Evolutionary conservation across 1,140 invertebrate species (phyloP).

Genomic region (Plodia interpunctella): DNA sequence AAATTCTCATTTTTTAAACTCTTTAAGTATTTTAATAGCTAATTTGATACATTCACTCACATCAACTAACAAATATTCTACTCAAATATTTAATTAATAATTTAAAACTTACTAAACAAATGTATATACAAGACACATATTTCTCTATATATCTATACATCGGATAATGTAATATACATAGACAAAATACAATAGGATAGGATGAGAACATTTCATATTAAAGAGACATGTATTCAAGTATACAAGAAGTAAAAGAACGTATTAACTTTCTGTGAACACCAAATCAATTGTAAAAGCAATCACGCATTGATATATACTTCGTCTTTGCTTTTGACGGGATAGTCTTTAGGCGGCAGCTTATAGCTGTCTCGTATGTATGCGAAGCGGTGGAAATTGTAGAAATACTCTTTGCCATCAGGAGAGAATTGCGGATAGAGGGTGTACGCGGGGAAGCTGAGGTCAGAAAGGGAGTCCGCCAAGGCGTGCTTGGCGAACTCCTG

Average conservation of each 20-base stretch:
- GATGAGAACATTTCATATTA: too few relatives aligned
- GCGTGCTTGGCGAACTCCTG: constrained; percentile 68
- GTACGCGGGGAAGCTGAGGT: constrained; percentile 57
- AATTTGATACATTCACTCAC: background rate
- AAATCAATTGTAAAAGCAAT: constrained; percentile 17
- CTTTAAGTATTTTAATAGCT: background rate
- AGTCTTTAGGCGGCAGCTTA: constrained; percentile 65
- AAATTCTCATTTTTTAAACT: background rate
- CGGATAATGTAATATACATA: too few relatives aligned
- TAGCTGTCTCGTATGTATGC: constrained; percentile 59
- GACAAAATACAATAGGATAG: too few relatives aligned
- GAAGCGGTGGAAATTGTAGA: constrained; percentile 69
- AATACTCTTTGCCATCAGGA: constrained; percentile 66
- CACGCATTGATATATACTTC: constrained; percentile 66
- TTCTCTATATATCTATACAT: too few relatives aligned
- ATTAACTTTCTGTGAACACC: background rate
- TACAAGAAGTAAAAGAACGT: too few relatives aligned
- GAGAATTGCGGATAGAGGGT: constrained; percentile 68
- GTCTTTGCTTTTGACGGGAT: constrained; percentile 44
- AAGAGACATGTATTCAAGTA: too few relatives aligned
- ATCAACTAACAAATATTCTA: constrained; percentile 7
- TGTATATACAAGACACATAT: too few relatives aligned
- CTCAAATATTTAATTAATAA: too few relatives aligned
- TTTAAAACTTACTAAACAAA: too few relatives aligned
- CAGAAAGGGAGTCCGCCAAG: constrained; percentile 57